Conservation (phyloP, 2,113 vertebrate species). For the Uria aalge region DNA sequence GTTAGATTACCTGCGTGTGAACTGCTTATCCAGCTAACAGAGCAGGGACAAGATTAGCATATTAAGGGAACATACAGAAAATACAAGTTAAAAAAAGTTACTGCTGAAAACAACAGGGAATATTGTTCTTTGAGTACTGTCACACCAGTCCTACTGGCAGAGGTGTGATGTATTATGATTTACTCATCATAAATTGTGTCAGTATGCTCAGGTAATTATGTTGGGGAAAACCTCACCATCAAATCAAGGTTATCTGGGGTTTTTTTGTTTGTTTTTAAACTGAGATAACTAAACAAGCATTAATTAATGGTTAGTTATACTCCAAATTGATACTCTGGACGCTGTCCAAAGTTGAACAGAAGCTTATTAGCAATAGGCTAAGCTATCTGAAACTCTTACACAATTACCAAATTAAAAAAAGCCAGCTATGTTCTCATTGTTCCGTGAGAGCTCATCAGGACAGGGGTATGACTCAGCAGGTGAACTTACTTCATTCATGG, state of each 20-base stretch:
- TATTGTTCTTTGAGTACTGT: background rate
- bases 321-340: background rate
- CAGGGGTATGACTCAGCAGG: background rate
- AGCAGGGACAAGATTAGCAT: background rate
- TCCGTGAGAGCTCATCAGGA: background rate
- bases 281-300: background rate
- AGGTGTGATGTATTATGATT: background rate
- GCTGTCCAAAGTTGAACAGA: background rate
- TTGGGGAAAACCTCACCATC: background rate
- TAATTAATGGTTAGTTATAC: background rate
- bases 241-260: background rate
- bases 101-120: background rate
- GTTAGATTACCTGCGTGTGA: background rate
- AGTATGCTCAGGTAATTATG: background rate
- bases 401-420: background rate
- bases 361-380: background rate
- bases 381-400: background rate
- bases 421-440: background rate
- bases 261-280: background rate
- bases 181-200: background rate
- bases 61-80: background rate
- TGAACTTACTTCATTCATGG: conserved; percentile 90
- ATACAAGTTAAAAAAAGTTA: background rate
- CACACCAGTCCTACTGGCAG: background rate
- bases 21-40: background rate